A percentile compares a stretch with the other conserved stretches of the same genome.
Evolutionary conservation across 2,888 invertebrate species (phyloP).

Genomic region (Drosophila sordidapex): DNA sequence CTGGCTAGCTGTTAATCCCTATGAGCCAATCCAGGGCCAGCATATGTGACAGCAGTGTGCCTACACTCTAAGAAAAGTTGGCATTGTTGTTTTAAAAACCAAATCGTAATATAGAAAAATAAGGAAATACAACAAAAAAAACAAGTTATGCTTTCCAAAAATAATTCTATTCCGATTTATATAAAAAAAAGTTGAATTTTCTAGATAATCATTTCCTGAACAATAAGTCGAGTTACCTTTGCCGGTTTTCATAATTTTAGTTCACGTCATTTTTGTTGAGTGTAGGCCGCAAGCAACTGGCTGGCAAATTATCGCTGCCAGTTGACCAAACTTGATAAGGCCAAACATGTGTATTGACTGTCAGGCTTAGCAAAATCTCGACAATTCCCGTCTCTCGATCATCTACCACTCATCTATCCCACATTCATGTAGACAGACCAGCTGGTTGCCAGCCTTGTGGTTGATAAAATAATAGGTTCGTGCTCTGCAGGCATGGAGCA

Average conservation of each 20-base stretch:
- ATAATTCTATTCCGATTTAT: background rate
- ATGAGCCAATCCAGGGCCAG: conserved; percentile 47
- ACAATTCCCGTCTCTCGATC: background rate
- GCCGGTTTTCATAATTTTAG: background rate
- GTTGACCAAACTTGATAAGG: conserved; percentile 59
- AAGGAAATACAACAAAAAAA: background rate
- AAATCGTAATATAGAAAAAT: background rate
- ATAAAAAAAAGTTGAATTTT: background rate
- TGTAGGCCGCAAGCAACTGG: conserved; percentile 13
- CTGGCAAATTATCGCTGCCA: conserved; percentile 67
- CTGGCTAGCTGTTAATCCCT: conserved; percentile 52
- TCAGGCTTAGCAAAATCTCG: conserved; percentile 25
- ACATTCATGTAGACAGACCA: background rate
- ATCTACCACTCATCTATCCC: background rate
- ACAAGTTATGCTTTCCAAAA: background rate
- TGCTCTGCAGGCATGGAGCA: conserved; percentile 56
- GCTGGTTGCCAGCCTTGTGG: conserved; percentile 30
- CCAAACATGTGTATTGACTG: conserved; percentile 51
- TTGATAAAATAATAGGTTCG: conserved; percentile 70
- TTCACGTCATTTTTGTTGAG: background rate
- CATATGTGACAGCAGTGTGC: conserved; percentile 35
- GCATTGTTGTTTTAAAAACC: background rate
- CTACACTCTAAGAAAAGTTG: background rate
- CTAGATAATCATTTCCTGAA: background rate
- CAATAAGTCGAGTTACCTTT: background rate